Percentiles rank a stretch among this genome's conserved stretches.
Conservation (phyloP, 2,888 invertebrate species). For the Pycnomerus fuliginosus region DNA sequence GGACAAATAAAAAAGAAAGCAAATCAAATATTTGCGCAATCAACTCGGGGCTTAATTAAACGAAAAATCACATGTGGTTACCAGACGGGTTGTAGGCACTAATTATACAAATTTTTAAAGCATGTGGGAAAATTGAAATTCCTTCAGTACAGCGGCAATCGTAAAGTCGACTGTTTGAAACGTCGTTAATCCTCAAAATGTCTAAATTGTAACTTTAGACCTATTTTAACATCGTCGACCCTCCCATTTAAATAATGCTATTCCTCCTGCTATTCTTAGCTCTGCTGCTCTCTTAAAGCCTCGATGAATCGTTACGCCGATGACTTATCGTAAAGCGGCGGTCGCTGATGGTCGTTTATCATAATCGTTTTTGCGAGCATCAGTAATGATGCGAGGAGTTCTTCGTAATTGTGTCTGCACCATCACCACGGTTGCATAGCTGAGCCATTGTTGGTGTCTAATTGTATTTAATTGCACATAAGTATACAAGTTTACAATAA, state of each 20-base stretch:
- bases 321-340: slow-evolving; percentile 40
- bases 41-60: too few species aligned
- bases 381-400: too few species aligned
- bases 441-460: too few species aligned
- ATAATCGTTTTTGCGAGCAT: slow-evolving; percentile 29
- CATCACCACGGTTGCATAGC: too few species aligned
- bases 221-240: slow-evolving; percentile 35
- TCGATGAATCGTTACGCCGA: slow-evolving; percentile 37
- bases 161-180: slow-evolving; percentile 41
- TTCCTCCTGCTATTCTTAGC: slow-evolving; percentile 6
- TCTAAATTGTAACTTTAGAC: slow-evolving; percentile 43
- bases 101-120: not conserved
- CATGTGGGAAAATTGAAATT: slow-evolving; percentile 1
- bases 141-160: slow-evolving; percentile 18
- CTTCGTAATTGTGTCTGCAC: too few species aligned
- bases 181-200: slow-evolving; percentile 44
- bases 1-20: slow-evolving; percentile 17
- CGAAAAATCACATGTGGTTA: too few species aligned
- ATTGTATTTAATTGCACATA: too few species aligned
- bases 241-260: slow-evolving; percentile 31
- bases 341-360: slow-evolving; percentile 38
- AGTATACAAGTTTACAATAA: too few species aligned
- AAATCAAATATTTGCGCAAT: slow-evolving; percentile 23
- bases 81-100: too few species aligned
- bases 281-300: not conserved